Conservation (phyloP, 2,797 vertebrate species). For the Cercopithecus mitis region DNA sequence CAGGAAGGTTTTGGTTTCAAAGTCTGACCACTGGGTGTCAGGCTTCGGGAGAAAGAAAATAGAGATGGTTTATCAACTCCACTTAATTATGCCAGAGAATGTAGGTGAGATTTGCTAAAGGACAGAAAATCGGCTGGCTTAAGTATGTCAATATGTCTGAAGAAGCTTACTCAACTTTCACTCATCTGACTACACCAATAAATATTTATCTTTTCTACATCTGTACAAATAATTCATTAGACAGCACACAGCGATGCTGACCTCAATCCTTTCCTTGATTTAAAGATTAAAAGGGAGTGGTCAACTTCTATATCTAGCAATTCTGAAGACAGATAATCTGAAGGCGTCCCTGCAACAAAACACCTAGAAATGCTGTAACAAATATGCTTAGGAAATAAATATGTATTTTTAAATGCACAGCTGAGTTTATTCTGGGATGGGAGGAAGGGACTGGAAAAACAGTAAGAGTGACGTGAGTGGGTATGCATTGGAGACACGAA, state of each 20-base stretch:
- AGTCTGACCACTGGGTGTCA: background rate
- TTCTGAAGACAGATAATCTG: background rate
- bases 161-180: constrained; percentile 27
- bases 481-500: background rate
- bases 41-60: background rate
- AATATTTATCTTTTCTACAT: constrained; percentile 42
- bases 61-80: constrained; percentile 23
- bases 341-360: background rate
- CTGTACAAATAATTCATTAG: constrained; percentile 43
- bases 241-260: background rate
- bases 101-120: constrained; percentile 49
- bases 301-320: background rate
- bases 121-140: background rate
- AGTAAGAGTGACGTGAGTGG: background rate
- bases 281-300: constrained; percentile 19
- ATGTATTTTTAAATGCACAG: background rate
- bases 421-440: background rate
- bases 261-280: background rate
- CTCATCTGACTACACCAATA: background rate
- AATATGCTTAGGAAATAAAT: background rate
- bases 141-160: background rate
- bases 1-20: background rate
- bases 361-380: background rate
- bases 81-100: constrained; percentile 41
- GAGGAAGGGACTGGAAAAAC: background rate